phyloP scores from a whole-genome alignment of 2,113 vertebrate genomes.

The Oryzias celebensis region DNA sequence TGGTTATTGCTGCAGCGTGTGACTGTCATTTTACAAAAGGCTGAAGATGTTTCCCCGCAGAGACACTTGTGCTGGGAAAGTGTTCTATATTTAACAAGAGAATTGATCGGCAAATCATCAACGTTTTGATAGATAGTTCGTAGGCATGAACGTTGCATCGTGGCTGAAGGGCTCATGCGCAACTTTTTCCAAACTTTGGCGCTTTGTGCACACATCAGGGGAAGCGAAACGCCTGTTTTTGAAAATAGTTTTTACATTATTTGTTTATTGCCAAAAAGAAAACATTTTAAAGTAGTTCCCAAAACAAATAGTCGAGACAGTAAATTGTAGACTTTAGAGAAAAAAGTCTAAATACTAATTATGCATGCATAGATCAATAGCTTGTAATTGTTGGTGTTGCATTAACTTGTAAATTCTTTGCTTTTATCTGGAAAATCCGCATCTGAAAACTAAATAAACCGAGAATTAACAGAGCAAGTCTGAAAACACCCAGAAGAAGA shows the following conservation, averaged over 20 bases:
- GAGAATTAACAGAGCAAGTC: neutral
- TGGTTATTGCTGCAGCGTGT: neutral
- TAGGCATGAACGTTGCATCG: slow-evolving; percentile 2
- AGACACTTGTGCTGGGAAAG: slow-evolving; percentile 31
- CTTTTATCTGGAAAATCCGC: slow-evolving; percentile 29
- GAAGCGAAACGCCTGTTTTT: too few relatives aligned
- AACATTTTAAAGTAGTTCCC: too few relatives aligned
- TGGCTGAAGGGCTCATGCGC: too few relatives aligned
- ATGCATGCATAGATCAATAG: too few relatives aligned
- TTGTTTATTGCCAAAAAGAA: too few relatives aligned
- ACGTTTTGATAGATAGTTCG: slow-evolving; percentile 22
- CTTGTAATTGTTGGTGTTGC: too few relatives aligned
- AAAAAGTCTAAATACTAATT: too few relatives aligned
- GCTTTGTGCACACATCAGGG: too few relatives aligned
- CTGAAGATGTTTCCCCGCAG: slow-evolving; percentile 18
- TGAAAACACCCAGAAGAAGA: slow-evolving; percentile 5
- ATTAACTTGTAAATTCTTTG: slow-evolving; percentile 21
- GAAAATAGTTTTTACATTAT: too few relatives aligned
- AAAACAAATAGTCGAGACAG: too few relatives aligned
- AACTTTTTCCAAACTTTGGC: too few relatives aligned
- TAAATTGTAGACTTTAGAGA: too few relatives aligned
- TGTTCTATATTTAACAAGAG: slow-evolving; percentile 37
- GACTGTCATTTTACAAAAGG: slow-evolving; percentile 15
- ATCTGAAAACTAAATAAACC: neutral
- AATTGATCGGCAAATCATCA: slow-evolving; percentile 39